Evolutionary conservation across 2,888 invertebrate genomes (phyloP).

Genomic region (Cartodere bifasciata): DNA sequence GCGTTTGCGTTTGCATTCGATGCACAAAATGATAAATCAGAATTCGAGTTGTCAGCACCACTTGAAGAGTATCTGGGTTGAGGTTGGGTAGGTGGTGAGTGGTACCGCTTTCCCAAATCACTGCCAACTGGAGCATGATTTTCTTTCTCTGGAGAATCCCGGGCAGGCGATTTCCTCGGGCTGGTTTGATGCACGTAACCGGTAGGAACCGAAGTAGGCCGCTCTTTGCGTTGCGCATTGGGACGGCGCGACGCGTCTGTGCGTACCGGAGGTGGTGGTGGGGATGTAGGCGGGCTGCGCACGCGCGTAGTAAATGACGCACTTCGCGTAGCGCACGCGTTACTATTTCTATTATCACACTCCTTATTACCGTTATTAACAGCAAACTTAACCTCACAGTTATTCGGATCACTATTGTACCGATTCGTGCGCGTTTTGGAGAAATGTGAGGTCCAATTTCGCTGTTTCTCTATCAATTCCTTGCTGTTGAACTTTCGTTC

Average conservation of each 20-base stretch:
- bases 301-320: slow-evolving; percentile 43
- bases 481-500: slow-evolving; percentile 72
- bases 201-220: slow-evolving; percentile 31
- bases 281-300: slow-evolving; percentile 34
- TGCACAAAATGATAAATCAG: no score
- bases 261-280: slow-evolving; percentile 36
- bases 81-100: no score
- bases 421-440: slow-evolving; percentile 59
- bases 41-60: no score
- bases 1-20: no score
- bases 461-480: slow-evolving; percentile 79
- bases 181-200: no score
- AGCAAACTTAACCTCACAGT: slow-evolving; percentile 40
- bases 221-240: slow-evolving; percentile 25
- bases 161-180: no score
- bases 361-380: slow-evolving; percentile 31
- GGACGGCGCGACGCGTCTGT: slow-evolving; percentile 31
- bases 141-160: no score
- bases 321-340: slow-evolving; percentile 34
- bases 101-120: no score
- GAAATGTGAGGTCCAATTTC: slow-evolving; percentile 87
- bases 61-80: no score
- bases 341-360: slow-evolving; percentile 4
- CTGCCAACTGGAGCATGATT: no score
- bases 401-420: slow-evolving; percentile 51